phyloP scores from a whole-genome alignment of 1,140 invertebrate genomes.

The Brachionus plicatilis region DNA sequence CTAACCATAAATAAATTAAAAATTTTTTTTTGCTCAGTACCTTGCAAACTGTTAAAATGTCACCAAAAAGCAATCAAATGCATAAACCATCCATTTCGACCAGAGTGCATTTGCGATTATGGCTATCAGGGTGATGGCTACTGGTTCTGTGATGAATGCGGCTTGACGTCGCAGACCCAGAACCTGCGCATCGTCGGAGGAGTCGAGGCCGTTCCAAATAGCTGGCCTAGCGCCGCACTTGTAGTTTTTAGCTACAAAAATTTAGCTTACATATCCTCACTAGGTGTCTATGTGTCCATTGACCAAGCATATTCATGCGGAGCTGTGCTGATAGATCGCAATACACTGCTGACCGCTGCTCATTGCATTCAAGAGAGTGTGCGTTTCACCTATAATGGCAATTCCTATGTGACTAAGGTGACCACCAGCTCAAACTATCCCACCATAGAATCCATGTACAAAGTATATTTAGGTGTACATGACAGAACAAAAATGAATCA shows the following conservation, averaged over 20 bases:
- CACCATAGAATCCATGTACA: conserved; percentile 30
- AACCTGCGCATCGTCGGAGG: conserved; percentile 24
- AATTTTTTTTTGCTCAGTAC: background rate
- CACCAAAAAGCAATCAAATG: background rate
- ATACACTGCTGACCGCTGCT: conserved; percentile 70
- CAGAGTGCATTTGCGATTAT: conserved; percentile 29
- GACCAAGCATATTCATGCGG: conserved; percentile 60
- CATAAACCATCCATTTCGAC: conserved; percentile 23
- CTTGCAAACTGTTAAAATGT: conserved; percentile 20
- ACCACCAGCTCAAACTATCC: background rate
- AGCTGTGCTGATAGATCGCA: conserved; percentile 66
- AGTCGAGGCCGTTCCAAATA: background rate
- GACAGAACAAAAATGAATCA: background rate
- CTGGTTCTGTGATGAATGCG: conserved; percentile 17
- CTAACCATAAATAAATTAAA: background rate
- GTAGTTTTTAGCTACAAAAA: conserved; percentile 26
- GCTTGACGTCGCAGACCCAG: background rate
- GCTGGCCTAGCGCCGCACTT: conserved; percentile 5
- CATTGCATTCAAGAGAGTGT: conserved; percentile 59
- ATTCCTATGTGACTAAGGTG: conserved; percentile 42
- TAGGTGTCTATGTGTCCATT: background rate
- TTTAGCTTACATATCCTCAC: background rate
- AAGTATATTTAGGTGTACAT: conserved; percentile 21
- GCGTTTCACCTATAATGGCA: background rate
- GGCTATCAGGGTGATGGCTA: background rate